phyloP scores from a whole-genome alignment of 1,140 invertebrate genomes.

The Brachionus sp. region DNA sequence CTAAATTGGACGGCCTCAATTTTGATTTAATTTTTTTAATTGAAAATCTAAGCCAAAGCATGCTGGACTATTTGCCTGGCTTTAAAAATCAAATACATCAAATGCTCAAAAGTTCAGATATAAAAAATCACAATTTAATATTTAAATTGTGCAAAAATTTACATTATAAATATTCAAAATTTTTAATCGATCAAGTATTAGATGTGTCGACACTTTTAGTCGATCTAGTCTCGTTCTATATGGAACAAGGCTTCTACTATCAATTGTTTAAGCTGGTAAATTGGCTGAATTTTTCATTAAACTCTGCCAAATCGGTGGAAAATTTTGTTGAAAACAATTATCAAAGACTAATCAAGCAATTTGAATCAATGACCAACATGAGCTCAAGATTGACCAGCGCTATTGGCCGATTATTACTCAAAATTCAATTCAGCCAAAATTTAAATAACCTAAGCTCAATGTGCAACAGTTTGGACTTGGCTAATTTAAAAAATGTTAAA shows the following conservation, averaged over 20 bases:
- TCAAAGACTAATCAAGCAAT: neutral
- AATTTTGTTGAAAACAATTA: neutral
- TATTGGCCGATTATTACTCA: neutral
- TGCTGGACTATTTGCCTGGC: neutral
- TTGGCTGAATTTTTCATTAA: neutral
- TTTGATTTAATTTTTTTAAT: neutral
- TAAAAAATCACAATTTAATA: neutral
- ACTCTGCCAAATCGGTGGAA: neutral
- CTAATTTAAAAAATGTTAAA: neutral
- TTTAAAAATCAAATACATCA: neutral
- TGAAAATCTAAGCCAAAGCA: neutral
- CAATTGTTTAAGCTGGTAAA: neutral
- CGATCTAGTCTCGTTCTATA: neutral
- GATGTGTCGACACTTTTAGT: neutral
- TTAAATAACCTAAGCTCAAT: neutral
- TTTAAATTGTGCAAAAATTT: constrained; percentile 3
- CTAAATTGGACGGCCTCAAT: neutral
- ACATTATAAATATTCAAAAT: neutral
- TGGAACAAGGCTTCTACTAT: neutral
- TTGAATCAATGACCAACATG: neutral
- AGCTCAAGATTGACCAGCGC: neutral
- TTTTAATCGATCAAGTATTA: neutral
- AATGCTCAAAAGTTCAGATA: neutral
- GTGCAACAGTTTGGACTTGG: neutral
- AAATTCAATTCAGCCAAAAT: constrained; percentile 11